A percentile compares a stretch with the other conserved stretches of the same genome.
Conservation (phyloP, 2,888 invertebrate genomes). For the Netelia virgata region DNA sequence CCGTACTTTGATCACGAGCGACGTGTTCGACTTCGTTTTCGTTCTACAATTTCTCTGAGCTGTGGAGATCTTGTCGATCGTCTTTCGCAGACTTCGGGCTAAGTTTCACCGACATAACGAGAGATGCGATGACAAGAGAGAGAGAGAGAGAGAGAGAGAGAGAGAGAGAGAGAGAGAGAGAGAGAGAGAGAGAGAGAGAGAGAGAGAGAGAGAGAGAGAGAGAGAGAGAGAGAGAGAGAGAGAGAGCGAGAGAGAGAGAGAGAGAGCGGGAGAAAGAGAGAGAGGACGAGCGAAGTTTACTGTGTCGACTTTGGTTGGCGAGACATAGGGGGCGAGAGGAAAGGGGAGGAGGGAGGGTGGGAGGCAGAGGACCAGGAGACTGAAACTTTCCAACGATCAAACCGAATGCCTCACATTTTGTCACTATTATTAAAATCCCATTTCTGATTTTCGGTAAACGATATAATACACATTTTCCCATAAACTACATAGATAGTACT, state of each 20-base stretch:
- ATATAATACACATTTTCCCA: neutral
- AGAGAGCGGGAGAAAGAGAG: neutral
- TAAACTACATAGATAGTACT: too few species aligned
- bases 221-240: too few species aligned
- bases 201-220: neutral
- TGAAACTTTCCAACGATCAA: neutral
- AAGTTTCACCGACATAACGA: slow-evolving; percentile 39
- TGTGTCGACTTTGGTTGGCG: neutral
- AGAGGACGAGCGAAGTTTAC: neutral
- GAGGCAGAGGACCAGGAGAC: neutral
- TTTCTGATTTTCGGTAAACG: neutral
- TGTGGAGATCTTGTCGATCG: slow-evolving; percentile 41
- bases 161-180: neutral
- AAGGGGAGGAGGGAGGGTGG: too few species aligned
- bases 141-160: neutral
- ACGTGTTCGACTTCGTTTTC: neutral
- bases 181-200: neutral
- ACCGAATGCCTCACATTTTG: neutral
- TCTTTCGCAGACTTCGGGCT: slow-evolving; percentile 2
- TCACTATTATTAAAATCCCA: neutral
- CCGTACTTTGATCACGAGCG: neutral
- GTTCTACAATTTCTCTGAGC: neutral
- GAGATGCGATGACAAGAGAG: slow-evolving; percentile 21
- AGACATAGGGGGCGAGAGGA: too few species aligned
- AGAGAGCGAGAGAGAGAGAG: neutral